Evolutionary conservation across 1,140 invertebrate species (phyloP), one percentile per base, ranked within the genome.

Genomic region (Hyphantria cunea): DNA sequence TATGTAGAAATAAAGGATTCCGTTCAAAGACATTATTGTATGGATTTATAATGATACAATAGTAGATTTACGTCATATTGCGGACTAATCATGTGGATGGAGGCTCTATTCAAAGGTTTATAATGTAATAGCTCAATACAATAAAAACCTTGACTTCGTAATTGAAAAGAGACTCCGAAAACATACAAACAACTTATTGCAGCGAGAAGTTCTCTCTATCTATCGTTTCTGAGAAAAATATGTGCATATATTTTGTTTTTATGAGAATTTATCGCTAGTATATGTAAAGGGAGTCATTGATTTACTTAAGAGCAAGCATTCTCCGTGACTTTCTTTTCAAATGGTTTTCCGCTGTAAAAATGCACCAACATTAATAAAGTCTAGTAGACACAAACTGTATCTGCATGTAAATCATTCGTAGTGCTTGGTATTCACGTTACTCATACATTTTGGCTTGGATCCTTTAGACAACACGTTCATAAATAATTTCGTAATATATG

Each of bases 101-200:
- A 59, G 63, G 60, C 44, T 49, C 59, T 66, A 66, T 66, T 70
- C 63, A 65, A n/a, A 39, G 37, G 58, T 66, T 63, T 59, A 51
- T 49, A 48, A 47, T 68, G 59, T 64, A 72, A 68, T 63, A 59
- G 39, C 51, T 60, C 59, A 72, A 7, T 2, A 39, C 8, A 39
- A 39, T 47, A 50, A 54, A 49, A 72, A 67, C 45, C 55, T 48
- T 58, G 45, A 58, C 44, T 71, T 66, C 58, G 49, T 61, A 34
- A 64, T 76, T 71, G 74, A 80, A 79, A 78, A 65, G 54, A 80
- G 52, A 75, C 71, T 66, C 51, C 41, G 73, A 76, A 73, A 73
- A 64, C 62, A 60, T 58, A 44, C 12, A 13, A 7, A 47, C 48
- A 45, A 45, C 17, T 5, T 25, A 3, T 3, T 25, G 17, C 17